Evolutionary conservation across 2,888 invertebrate genomes (phyloP), one percentile per base, ranked within the genome.

Genomic region (Blomia tropicalis): DNA sequence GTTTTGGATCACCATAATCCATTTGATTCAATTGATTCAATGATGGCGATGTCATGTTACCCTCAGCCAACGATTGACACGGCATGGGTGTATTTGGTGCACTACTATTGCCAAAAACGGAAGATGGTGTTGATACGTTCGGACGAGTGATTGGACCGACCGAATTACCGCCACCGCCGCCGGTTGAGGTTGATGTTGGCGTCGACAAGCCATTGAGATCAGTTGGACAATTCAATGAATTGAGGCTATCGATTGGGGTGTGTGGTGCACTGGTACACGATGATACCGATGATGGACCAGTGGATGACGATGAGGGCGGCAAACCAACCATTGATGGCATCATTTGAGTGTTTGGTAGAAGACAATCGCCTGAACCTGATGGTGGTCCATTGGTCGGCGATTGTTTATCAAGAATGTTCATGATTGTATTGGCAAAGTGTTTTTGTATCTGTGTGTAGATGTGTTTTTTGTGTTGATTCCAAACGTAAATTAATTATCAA

Each of bases 321-420:
- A 30, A 14, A 11, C 2, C 29, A 29, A 30, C 14, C n/a, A 56
- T n/a, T 23, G 56, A 56, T 31, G 56, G 29, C 23, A 56, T 56
- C 29, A 56, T 19, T 29, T 31, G 32, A 19, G 25, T 22, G 31
- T 56, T 56, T 19, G 32, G n/a, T 56, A 56, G 14, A 56, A 56
- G 4, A 36, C 56, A 56, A 36, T 56, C 56, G 2, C 11, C 29
- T 25, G 56, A 56, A 27, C 7, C 7, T 25, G 23, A 25, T 11
- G 56, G 29, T 30, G 56, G 56, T 22, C 7, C 22, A 11, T 7
- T 11, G 14, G 22, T 22, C 14, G 56, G 56, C 29, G 56, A 56
- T 56, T 56, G 56, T 36, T 56, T 56, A 29, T 56, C 56, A 36
- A 56, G 56, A 56, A 56, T 56, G 56, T 56, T 56, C 56, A 56